Percentiles rank a stretch among this genome's conserved stretches.
These are phyloP conservation scores for Eulemur mongoz DNA, from an alignment of 2,797 vertebrate species.

Conservation along the genomic window DNA sequence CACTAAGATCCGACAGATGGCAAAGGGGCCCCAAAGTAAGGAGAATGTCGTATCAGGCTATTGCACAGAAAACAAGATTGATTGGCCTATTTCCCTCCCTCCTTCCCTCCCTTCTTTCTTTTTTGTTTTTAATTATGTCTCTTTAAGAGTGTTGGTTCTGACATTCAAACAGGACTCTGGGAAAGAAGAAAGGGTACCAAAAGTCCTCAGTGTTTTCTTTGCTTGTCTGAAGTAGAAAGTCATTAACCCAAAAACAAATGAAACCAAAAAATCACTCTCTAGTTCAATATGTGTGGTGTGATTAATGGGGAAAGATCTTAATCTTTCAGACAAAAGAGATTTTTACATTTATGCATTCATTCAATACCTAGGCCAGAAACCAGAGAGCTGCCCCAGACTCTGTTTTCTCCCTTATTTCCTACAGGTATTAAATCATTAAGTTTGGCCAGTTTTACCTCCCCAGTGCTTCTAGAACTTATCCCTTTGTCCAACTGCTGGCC, in stretches of 20 bases:
- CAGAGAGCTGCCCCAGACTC: not conserved
- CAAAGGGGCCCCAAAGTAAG: not conserved
- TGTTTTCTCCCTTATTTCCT: not conserved
- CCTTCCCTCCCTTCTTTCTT: not conserved
- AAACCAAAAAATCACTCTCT: not conserved
- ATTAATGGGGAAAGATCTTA: slow-evolving; percentile 44
- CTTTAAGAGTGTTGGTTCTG: not conserved
- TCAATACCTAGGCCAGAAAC: not conserved
- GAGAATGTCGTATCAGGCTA: not conserved
- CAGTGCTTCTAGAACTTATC: not conserved
- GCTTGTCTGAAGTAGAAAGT: not conserved
- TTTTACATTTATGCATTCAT: not conserved
- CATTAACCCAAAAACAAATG: not conserved
- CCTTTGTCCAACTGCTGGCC: not conserved
- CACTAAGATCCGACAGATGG: not conserved
- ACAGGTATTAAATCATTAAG: not conserved
- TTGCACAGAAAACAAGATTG: not conserved
- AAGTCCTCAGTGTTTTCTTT: not conserved
- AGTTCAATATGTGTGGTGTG: not conserved
- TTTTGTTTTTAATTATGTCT: not conserved
- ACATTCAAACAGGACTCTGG: not conserved
- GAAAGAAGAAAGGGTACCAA: not conserved
- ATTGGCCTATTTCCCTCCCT: not conserved
- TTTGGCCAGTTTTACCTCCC: not conserved
- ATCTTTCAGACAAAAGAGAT: slow-evolving; percentile 7